Percentiles rank a stretch among this genome's conserved stretches.
These are phyloP conservation scores for Drosophila auraria DNA, from an alignment of 1,140 invertebrate species.

Conservation along the genomic window DNA sequence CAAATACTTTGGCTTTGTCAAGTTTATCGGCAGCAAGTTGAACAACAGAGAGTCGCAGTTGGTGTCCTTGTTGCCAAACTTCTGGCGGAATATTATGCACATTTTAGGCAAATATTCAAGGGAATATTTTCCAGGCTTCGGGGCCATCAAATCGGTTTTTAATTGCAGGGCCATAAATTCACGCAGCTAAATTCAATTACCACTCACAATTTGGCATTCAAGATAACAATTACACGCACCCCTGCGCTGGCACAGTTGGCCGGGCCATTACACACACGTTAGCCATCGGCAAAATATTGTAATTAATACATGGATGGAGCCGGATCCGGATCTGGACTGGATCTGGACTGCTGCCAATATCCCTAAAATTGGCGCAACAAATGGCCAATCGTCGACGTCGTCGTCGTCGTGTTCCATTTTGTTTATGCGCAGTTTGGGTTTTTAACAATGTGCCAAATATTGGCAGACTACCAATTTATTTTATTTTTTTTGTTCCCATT, in stretches of 20 bases:
- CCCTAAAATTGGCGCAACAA: constrained; percentile 36
- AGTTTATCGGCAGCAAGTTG: constrained; percentile 53
- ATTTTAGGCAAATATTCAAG: background rate
- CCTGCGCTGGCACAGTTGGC: constrained; percentile 20
- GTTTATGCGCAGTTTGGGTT: constrained; percentile 27
- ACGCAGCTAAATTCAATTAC: constrained; percentile 57
- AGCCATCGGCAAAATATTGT: constrained; percentile 43
- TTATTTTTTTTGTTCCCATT: too few species aligned
- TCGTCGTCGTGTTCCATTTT: constrained; percentile 34
- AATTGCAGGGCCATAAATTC: constrained; percentile 49
- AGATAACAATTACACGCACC: constrained; percentile 57
- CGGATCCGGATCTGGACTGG: too few species aligned
- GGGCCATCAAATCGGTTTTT: constrained; percentile 44
- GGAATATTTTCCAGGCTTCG: background rate
- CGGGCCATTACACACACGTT: constrained; percentile 15
- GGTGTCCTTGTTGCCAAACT: constrained; percentile 20
- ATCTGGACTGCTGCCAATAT: constrained; percentile 47
- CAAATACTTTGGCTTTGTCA: constrained; percentile 55
- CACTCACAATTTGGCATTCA: constrained; percentile 53
- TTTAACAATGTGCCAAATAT: constrained; percentile 70
- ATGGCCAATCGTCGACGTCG: constrained; percentile 31
- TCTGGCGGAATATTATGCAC: background rate
- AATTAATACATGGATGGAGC: constrained; percentile 46
- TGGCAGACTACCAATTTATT: constrained; percentile 1
- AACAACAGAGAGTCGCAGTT: background rate